phyloP scores from a whole-genome alignment of 2,797 vertebrate species.

The Garrulus glandarius region DNA sequence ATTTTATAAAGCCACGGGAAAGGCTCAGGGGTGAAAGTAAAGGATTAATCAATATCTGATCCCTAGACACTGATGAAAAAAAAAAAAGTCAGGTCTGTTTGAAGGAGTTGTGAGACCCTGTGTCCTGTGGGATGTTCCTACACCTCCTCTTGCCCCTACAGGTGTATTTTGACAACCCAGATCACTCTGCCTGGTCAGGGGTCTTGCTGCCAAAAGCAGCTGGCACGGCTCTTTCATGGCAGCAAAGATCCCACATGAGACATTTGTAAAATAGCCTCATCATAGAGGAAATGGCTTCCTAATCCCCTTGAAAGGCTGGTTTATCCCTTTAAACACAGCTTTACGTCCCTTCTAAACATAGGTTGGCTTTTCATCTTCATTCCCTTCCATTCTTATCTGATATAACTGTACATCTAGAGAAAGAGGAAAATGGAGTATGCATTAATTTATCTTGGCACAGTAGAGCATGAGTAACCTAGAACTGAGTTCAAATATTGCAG shows the following conservation, averaged over 20 bases:
- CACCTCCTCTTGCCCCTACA: not conserved
- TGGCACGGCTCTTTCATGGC: not conserved
- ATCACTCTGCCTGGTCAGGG: not conserved
- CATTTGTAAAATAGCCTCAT: constrained; percentile 3
- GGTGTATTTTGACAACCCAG: not conserved
- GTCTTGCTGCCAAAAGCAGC: not conserved
- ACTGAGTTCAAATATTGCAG: not conserved
- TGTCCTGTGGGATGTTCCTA: not conserved
- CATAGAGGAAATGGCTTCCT: not conserved
- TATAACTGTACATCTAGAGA: not conserved
- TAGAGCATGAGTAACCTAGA: not conserved
- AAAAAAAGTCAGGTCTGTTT: not conserved
- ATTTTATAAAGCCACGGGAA: not conserved
- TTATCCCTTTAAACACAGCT: not conserved
- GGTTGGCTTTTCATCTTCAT: not conserved
- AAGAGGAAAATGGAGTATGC: not conserved
- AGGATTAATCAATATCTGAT: not conserved
- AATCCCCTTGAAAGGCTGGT: not conserved
- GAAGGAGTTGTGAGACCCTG: not conserved
- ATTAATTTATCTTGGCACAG: constrained; percentile 10
- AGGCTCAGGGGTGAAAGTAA: not conserved
- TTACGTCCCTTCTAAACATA: not conserved
- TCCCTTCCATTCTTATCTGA: not conserved
- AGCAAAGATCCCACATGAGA: fast-evolving
- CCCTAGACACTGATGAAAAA: not conserved